Percentiles rank a stretch among this genome's conserved stretches.
These are phyloP conservation scores for Dinoponera quadriceps DNA, from an alignment of 1,140 invertebrate species.

Conservation along the genomic window DNA sequence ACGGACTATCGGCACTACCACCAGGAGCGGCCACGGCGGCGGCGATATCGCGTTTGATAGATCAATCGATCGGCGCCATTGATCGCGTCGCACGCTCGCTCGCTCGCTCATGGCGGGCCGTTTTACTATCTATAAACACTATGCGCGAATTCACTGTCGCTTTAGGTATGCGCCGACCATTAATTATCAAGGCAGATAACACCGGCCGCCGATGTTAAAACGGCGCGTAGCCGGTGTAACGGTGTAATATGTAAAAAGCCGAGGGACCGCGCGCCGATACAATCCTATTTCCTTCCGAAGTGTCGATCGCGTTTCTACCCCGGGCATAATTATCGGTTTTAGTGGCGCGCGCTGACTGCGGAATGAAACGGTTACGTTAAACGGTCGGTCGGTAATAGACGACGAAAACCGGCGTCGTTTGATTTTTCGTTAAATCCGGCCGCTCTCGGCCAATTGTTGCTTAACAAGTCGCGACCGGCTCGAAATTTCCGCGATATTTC, in stretches of 20 bases:
- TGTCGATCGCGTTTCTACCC: neutral
- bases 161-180: conserved; percentile 52
- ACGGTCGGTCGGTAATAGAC: neutral
- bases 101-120: conserved; percentile 35
- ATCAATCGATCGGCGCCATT: conserved; percentile 69
- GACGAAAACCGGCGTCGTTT: neutral
- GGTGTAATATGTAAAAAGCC: conserved; percentile 44
- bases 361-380: conserved; percentile 13
- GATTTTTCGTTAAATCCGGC: conserved; percentile 2
- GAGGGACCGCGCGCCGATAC: neutral
- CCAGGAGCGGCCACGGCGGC: neutral
- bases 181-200: conserved; percentile 61
- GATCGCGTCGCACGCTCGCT: conserved; percentile 62
- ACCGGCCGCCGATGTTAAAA: conserved; percentile 41
- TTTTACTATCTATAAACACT: conserved; percentile 71
- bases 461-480: neutral
- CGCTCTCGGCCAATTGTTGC: neutral
- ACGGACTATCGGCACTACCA: conserved; percentile 54
- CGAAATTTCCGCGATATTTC: conserved; percentile 46
- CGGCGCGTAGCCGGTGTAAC: neutral
- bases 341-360: neutral
- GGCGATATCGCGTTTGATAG: conserved; percentile 30
- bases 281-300: conserved; percentile 7
- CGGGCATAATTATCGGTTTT: neutral
- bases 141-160: conserved; percentile 62